These are phyloP conservation scores for Ectemnius continuus DNA, from an alignment of 2,888 invertebrate species.

Conservation along the genomic window DNA sequence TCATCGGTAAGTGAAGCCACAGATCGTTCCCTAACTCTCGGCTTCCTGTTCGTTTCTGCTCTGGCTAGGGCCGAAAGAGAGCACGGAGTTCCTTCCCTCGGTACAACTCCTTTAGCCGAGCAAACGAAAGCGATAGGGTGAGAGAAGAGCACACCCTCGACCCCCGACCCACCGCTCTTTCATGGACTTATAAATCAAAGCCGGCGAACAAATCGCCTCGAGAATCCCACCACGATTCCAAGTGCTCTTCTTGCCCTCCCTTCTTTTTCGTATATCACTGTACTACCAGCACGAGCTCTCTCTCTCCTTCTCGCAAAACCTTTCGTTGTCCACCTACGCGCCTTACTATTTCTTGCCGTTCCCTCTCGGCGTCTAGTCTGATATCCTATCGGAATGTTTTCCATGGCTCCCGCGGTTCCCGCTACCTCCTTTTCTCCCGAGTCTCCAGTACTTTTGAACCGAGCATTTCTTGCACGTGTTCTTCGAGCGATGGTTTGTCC, in stretches of 20 bases:
- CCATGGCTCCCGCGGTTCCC: not conserved
- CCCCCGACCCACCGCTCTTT: conserved; percentile 50
- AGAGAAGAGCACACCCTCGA: conserved; percentile 6
- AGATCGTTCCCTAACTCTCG: conserved; percentile 57
- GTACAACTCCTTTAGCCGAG: conserved; percentile 30
- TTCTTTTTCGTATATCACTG: conserved; percentile 28
- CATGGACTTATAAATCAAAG: conserved; percentile 73
- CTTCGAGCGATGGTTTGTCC: conserved; percentile 13
- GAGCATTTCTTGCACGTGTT: conserved; percentile 1
- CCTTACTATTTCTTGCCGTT: conserved; percentile 21
- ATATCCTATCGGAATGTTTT: conserved; percentile 7
- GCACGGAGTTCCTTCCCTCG: conserved; percentile 12
- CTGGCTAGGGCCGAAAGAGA: conserved; percentile 8
- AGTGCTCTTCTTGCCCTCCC: conserved; percentile 52
- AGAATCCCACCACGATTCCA: conserved; percentile 61
- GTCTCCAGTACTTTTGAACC: not conserved
- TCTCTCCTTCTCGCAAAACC: not conserved
- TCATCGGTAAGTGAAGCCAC: conserved; percentile 70
- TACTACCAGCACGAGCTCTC: conserved; percentile 2
- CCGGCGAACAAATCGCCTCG: conserved; percentile 68
- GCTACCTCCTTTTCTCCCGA: not conserved
- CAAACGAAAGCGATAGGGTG: conserved; percentile 23
- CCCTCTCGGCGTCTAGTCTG: conserved; percentile 18
- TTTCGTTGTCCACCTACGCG: conserved; percentile 21
- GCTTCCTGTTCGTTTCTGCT: conserved; percentile 36